Evolutionary conservation across 2,113 vertebrate species (phyloP), one percentile per base, ranked within the genome.

Genomic region (Ranitomeya imitator): DNA sequence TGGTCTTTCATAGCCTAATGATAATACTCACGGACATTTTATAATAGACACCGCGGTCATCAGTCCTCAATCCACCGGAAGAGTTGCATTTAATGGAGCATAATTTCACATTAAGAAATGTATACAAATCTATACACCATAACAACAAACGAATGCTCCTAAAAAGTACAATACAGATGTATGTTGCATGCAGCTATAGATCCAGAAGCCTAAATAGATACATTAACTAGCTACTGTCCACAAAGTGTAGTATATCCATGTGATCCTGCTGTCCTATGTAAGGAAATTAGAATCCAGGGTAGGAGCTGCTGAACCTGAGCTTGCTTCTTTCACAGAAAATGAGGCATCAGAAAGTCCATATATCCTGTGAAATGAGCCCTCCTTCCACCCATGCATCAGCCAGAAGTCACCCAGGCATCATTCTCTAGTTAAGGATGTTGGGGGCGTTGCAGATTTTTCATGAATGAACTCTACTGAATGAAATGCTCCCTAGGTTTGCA

Each of bases 381-480:
- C 85, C 60, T 7, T 87, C 55, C 80, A 86, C 52, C 85, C 89
- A 74, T 82, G 83, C 78, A 12, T 23, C 45, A 90, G 77, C 89
- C 90, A 77, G 37, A 45, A 10, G 37, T 31, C 18, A 88, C 85
- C 13, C 86, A 71, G 51, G 84, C 71, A 89, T 85, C 86, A 90
- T 90, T 90, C 83, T 87, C 77, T 63, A 89, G 85, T 31, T 88
- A 61, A 83, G 73, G 88, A 89, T 19, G 69, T 31, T 63, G 88
- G 88, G 88, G 85, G 90, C 85, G 92, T 90, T 90, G 91, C 91
- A 90, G 92, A 90, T 94, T 97, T 45, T 97, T 9, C 94, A 96
- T 97, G 96, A 98, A 98, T 97, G 96, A 97, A 97, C 95, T 96
- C 93, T 92, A 93, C 92, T 96, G 96, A 96, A 97, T 97, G 97